A percentile compares a stretch with the other conserved stretches of the same genome.
Conservation (phyloP, 2,113 vertebrate genomes). For the Macrotis lagotis region DNA sequence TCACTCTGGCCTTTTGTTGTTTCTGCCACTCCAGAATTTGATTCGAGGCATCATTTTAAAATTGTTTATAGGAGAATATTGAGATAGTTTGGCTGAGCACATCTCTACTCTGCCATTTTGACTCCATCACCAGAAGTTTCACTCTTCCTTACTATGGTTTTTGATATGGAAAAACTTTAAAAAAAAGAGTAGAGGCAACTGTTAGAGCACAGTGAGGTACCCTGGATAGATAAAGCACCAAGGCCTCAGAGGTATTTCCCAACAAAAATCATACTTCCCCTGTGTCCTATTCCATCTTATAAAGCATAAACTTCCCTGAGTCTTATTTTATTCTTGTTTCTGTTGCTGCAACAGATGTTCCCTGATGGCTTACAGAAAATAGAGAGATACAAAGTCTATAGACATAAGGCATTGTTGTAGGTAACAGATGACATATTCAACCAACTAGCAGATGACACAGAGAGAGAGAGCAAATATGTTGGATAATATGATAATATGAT, state of each 20-base stretch:
- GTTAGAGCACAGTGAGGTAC: not conserved
- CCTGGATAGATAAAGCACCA: not conserved
- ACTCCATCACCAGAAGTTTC: too few species aligned
- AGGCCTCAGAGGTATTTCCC: not conserved
- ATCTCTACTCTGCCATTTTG: too few species aligned
- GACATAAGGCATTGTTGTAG: not conserved
- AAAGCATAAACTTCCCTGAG: not conserved
- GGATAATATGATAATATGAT: not conserved
- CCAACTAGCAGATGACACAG: not conserved
- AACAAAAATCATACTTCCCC: not conserved
- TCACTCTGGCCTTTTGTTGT: too few species aligned
- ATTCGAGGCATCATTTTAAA: too few species aligned
- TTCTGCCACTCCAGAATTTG: too few species aligned
- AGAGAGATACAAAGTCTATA: not conserved
- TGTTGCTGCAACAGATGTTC: not conserved
- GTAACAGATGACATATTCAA: not conserved
- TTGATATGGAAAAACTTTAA: not conserved
- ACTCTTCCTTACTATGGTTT: too few species aligned
- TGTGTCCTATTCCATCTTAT: not conserved
- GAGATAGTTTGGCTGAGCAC: too few species aligned
- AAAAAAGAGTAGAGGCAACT: not conserved
- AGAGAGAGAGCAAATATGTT: not conserved
- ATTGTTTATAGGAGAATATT: too few species aligned
- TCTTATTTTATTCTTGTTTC: not conserved
- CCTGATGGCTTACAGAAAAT: not conserved